These are phyloP conservation scores for Cataglyphis hispanica DNA, from an alignment of 1,140 invertebrate genomes.

Conservation along the genomic window DNA sequence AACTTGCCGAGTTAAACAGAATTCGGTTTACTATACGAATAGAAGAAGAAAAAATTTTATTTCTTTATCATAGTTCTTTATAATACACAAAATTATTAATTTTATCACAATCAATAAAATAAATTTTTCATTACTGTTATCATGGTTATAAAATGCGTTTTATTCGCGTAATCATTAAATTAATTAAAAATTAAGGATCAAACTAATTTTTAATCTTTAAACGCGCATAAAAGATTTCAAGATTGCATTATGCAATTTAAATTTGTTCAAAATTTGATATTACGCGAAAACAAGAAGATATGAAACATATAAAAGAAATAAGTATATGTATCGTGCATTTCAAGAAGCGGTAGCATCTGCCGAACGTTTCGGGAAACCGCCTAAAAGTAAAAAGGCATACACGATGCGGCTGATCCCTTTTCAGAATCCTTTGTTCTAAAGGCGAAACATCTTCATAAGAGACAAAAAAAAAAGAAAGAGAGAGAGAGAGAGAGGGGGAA, in stretches of 20 bases:
- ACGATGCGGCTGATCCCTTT: slow-evolving; percentile 62
- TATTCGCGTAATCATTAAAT: neutral
- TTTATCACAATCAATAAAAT: neutral
- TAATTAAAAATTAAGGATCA: no score
- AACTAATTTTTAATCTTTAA: neutral
- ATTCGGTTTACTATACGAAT: slow-evolving; percentile 23
- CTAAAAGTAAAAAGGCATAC: slow-evolving; percentile 41
- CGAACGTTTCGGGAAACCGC: slow-evolving; percentile 44
- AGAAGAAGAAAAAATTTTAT: neutral
- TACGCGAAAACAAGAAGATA: neutral
- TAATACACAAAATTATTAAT: neutral
- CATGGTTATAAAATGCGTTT: neutral
- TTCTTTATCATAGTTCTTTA: neutral
- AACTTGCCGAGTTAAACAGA: slow-evolving; percentile 5
- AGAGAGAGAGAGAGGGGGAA: slow-evolving; percentile 2
- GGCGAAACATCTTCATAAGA: slow-evolving; percentile 33
- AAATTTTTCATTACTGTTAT: neutral
- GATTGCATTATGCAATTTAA: neutral
- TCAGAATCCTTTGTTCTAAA: slow-evolving; percentile 62
- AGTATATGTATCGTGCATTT: neutral
- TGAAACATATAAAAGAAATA: neutral
- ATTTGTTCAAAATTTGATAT: neutral
- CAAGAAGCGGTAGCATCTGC: slow-evolving; percentile 36
- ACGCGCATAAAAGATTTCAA: neutral
- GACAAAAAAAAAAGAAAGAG: slow-evolving; percentile 6